A percentile compares a stretch with the other conserved stretches of the same genome.
Evolutionary conservation across 1,140 invertebrate genomes (phyloP).

Genomic region (Brachionus plicatilis): DNA sequence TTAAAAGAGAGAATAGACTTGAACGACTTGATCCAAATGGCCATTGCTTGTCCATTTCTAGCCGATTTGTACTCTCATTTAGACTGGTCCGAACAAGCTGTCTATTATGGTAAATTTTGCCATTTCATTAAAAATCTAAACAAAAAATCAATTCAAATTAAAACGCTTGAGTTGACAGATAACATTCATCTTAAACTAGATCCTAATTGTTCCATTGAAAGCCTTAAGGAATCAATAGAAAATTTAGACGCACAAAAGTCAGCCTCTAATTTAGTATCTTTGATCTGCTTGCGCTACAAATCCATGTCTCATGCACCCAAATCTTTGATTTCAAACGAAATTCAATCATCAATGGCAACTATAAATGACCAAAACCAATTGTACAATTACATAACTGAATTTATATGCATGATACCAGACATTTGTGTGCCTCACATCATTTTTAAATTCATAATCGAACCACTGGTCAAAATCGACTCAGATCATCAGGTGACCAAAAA

Average conservation of each 20-base stretch:
- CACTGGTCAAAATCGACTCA: not conserved
- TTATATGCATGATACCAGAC: not conserved
- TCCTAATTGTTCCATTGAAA: not conserved
- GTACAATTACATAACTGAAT: not conserved
- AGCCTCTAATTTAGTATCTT: not conserved
- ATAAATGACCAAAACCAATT: not conserved
- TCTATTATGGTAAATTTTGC: not conserved
- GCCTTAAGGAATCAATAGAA: not conserved
- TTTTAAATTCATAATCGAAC: not conserved
- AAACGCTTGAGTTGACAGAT: not conserved
- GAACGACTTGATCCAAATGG: not conserved
- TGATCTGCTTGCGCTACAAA: not conserved
- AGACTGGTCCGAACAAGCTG: not conserved
- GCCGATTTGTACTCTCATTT: not conserved
- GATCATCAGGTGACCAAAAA: not conserved
- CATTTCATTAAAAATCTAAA: not conserved
- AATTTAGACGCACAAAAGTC: not conserved
- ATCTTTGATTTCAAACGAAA: conserved; percentile 1
- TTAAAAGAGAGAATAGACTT: not conserved
- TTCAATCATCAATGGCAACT: not conserved
- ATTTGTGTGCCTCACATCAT: not conserved
- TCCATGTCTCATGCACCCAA: not conserved
- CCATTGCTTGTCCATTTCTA: not conserved
- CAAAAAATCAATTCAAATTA: not conserved
- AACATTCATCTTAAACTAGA: not conserved